Base-by-base conservation (phyloP, 2,888 invertebrate genomes). In the Thalpophila matura region DNA sequence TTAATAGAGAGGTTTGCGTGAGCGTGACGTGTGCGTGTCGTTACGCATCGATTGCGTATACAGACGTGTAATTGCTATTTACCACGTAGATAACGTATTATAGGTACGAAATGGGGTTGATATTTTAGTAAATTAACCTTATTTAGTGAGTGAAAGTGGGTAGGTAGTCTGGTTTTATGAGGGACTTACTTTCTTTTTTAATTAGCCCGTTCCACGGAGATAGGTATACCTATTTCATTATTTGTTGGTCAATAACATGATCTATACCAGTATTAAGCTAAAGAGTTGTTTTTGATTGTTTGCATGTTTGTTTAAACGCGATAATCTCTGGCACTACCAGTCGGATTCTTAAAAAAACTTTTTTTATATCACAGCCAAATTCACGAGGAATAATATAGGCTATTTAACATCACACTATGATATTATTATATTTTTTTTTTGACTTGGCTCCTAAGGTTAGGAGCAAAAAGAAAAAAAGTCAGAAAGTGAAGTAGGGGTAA, bases 21-120 rank as follows among this genome's bases (percentile, higher is more conserved):
- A 65, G 64, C 70, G 70, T 76, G 79, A 66, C 73, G 63, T 38
- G 47, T 70, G 76, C 79, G 73, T 76, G 74, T 46, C 61, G 73
- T 45, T 78, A 72, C 79, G 81, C 79, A 78, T 75, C 65, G 61
- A 62, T 62, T 55, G 63, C 61, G 51, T 63, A 66, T 59, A 75
- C 5, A 61, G 56, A 71, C 46, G 45, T 61, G n/a, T 66, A 72
- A 78, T 80, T 69, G 56, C 53, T 61, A 51, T 80, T 74, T 63
- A 63, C 51, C 59, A 66, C 55, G 65, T 66, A 80, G 57, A 70
- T 60, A 67, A 50, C 33, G 42, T 66, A 61, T 50, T 45, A 57
- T 33, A n/a, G n/a, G n/a, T n/a, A 45, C 24, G 22, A 68, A 78
- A 80, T 71, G 71, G 65, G 75, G 67, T 78, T 67, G 31, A 43